These are phyloP conservation scores for Tanaodytes sp. DNA, from an alignment of 2,888 invertebrate species.

Conservation along the genomic window DNA sequence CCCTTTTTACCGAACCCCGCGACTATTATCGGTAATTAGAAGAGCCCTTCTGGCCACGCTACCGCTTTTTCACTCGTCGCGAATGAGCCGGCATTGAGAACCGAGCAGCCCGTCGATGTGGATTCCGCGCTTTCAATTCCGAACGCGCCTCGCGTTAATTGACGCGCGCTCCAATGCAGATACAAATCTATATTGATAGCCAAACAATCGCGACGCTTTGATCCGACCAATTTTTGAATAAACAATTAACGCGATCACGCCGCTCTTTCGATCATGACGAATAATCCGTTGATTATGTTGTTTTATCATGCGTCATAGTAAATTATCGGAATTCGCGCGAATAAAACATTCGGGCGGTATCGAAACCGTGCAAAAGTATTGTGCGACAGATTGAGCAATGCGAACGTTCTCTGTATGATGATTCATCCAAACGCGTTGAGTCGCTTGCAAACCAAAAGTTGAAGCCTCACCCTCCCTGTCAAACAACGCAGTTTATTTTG, in stretches of 20 bases:
- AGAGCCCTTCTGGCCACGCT: slow-evolving; percentile 71
- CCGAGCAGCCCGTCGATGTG: slow-evolving; percentile 20
- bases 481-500: slow-evolving; percentile 26
- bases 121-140: slow-evolving; percentile 34
- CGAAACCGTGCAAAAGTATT: no score
- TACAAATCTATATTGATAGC: slow-evolving; percentile 44
- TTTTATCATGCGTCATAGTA: no score
- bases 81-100: slow-evolving; percentile 43
- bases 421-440: slow-evolving; percentile 35
- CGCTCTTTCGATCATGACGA: slow-evolving; percentile 35
- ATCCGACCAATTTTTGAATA: slow-evolving; percentile 46
- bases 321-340: no score
- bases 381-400: slow-evolving; percentile 38
- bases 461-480: slow-evolving; percentile 18
- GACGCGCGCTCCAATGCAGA: slow-evolving; percentile 28
- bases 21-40: slow-evolving; percentile 67
- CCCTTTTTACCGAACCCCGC: slow-evolving; percentile 32
- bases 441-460: slow-evolving; percentile 16
- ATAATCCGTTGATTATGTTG: slow-evolving; percentile 48
- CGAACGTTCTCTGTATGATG: slow-evolving; percentile 31
- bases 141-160: slow-evolving; percentile 39
- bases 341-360: no score
- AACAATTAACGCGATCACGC: slow-evolving; percentile 47
- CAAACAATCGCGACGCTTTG: slow-evolving; percentile 44
- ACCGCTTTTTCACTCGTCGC: slow-evolving; percentile 63